Evolutionary conservation across 2,888 invertebrate genomes (phyloP), one percentile per base, ranked within the genome.

Genomic region (Anthrax anthrax): DNA sequence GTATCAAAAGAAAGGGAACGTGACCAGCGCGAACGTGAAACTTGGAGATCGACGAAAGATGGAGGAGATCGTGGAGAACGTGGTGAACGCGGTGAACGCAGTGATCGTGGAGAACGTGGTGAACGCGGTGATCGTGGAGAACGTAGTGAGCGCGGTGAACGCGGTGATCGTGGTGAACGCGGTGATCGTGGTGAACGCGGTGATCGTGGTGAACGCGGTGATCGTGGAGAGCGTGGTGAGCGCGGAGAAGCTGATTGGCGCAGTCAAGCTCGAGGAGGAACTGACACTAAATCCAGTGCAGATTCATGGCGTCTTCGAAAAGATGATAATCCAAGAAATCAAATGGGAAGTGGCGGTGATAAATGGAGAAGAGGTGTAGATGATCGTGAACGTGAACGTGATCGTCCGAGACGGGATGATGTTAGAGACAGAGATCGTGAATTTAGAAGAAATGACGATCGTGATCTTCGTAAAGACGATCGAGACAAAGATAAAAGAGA

Each of bases 1-100:
- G 62, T 62, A 44, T 60, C 60, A 16, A 63, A 63, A 18, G 60
- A 61, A 57, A 57, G 60, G 9, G 62, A 66, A 16, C 47, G 57
- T 47, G 46, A 48, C 12, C 63, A 63, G 4, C 62, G 60, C 39
- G 63, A 62, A 0, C 58, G 57, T 57, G 46, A 47, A 60, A 60
- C 41, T 58, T 47, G 16, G 51, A 39, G 44, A 12, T 56, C 23
- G 8, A n/a, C n/a, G n/a, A 19, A 39, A 23, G 44, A 46, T 18
- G 39, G 60, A 37, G 43, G 38, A 18, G 45, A 46, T 10, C 42
- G 44, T 10, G n/a, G 37, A 16, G 46, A 46, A 38, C 4, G 4
- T 3, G 53, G 50, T 17, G 66, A 53, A 1, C 52, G 56, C 10
- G 43, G 39, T 4, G 52, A 47, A 19, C 56, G 59, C 34, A 52